These are phyloP conservation scores for Leptinotarsa haldemani DNA, from an alignment of 2,888 invertebrate genomes.

Conservation along the genomic window DNA sequence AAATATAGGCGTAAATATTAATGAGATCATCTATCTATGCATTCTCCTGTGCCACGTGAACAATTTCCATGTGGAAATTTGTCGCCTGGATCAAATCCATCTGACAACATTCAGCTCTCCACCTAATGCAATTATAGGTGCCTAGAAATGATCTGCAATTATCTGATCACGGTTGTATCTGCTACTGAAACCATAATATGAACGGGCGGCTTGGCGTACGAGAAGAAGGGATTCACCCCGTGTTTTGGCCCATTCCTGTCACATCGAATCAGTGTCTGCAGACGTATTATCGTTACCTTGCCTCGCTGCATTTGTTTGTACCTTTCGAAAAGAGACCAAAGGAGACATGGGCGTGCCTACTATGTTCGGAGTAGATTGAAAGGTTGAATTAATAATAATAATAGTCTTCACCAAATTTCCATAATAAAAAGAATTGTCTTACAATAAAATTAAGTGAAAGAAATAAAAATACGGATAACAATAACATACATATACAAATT, in stretches of 20 bases:
- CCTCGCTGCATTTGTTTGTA: neutral
- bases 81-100: neutral
- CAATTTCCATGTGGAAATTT: constrained; percentile 11
- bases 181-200: constrained; percentile 26
- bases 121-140: constrained; percentile 8
- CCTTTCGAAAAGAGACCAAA: neutral
- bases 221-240: constrained; percentile 10
- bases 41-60: neutral
- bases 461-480: too few relatives aligned
- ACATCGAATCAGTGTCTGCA: constrained; percentile 21
- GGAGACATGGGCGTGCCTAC: neutral
- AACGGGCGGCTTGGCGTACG: neutral
- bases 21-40: neutral
- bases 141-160: constrained; percentile 22
- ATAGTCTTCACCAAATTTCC: too few relatives aligned
- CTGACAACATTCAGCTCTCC: neutral
- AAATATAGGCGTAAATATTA: neutral
- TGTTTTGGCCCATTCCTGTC: constrained; percentile 20
- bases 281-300: constrained; percentile 16
- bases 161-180: constrained; percentile 23
- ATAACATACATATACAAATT: too few relatives aligned
- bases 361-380: neutral
- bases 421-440: too few relatives aligned
- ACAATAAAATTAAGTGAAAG: too few relatives aligned
- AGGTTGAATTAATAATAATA: neutral